phyloP scores from a whole-genome alignment of 2,797 vertebrate genomes.

The Discoglossus pictus region DNA sequence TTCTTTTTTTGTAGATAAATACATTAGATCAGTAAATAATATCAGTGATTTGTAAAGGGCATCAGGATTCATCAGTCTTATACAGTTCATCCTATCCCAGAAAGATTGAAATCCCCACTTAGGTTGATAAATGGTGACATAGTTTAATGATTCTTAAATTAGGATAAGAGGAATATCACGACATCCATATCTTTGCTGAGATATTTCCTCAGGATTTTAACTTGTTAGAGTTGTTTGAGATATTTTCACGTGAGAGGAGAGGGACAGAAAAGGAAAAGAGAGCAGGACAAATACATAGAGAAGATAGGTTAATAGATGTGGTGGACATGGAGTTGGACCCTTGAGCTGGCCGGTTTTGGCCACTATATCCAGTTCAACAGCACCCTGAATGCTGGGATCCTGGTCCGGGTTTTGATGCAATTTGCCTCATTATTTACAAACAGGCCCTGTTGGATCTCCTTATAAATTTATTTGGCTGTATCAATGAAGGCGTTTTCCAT shows the following conservation, averaged over 20 bases:
- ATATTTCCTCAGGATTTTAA: no score
- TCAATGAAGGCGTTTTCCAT: conserved; percentile 70
- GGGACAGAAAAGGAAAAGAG: conserved; percentile 18
- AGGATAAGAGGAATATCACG: no score
- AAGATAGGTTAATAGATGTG: conserved; percentile 9
- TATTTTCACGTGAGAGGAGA: conserved; percentile 7
- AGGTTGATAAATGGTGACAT: no score
- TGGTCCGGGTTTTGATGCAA: conserved; percentile 69
- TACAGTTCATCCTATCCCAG: no score
- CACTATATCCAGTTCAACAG: no score
- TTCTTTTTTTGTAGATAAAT: no score
- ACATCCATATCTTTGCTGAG: no score
- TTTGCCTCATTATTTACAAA: conserved; percentile 70
- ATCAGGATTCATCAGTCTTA: no score
- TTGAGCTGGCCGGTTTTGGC: not conserved
- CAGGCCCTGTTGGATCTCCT: conserved; percentile 66
- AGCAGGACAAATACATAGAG: no score
- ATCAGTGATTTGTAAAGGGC: not conserved
- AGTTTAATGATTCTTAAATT: no score
- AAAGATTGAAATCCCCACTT: no score
- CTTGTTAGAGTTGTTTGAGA: no score
- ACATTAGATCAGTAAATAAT: not conserved
- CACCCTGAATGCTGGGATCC: conserved; percentile 65
- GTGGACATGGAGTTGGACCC: conserved; percentile 6
- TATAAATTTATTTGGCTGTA: conserved; percentile 68